phyloP scores from a whole-genome alignment of 1,140 invertebrate genomes.

The Meloidogyne exigua region DNA sequence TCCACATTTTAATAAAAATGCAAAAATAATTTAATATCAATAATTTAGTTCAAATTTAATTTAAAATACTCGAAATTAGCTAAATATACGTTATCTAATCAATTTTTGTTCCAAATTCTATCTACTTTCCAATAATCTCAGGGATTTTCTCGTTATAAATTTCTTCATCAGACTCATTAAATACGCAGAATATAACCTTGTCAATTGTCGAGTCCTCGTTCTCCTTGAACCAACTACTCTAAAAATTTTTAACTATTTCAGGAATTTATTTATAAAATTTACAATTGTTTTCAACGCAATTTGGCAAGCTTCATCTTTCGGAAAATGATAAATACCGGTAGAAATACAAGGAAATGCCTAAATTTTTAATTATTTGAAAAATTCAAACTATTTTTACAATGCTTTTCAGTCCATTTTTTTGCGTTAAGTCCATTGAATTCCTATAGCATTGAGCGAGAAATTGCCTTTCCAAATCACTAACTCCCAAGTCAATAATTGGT shows the following conservation, averaged over 20 bases:
- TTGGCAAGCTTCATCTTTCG: conserved; percentile 31
- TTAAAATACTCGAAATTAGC: no score
- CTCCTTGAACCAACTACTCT: conserved; percentile 4
- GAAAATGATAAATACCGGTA: conserved; percentile 37
- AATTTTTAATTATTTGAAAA: conserved; percentile 11
- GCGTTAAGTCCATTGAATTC: conserved; percentile 35
- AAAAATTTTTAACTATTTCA: not conserved
- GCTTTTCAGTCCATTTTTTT: conserved; percentile 24
- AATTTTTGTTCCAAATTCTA: not conserved
- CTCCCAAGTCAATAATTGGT: conserved; percentile 12
- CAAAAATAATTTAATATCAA: not conserved
- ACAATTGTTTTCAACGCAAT: conserved; percentile 32
- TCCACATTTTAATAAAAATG: not conserved
- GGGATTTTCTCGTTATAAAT: conserved; percentile 27
- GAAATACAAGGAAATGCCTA: conserved; percentile 44
- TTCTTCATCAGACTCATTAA: conserved; percentile 25
- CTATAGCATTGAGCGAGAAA: conserved; percentile 26
- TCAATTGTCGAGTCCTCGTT: conserved; percentile 14
- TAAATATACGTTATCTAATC: no score
- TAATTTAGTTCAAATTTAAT: no score
- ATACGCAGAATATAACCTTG: conserved; percentile 37
- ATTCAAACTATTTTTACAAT: conserved; percentile 15
- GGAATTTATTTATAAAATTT: not conserved
- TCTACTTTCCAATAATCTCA: conserved; percentile 7
- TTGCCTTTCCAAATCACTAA: conserved; percentile 13